Percentiles rank a stretch among this genome's conserved stretches.
Evolutionary conservation across 2,797 vertebrate species (phyloP).

Genomic region (Fistularia tabacaria): DNA sequence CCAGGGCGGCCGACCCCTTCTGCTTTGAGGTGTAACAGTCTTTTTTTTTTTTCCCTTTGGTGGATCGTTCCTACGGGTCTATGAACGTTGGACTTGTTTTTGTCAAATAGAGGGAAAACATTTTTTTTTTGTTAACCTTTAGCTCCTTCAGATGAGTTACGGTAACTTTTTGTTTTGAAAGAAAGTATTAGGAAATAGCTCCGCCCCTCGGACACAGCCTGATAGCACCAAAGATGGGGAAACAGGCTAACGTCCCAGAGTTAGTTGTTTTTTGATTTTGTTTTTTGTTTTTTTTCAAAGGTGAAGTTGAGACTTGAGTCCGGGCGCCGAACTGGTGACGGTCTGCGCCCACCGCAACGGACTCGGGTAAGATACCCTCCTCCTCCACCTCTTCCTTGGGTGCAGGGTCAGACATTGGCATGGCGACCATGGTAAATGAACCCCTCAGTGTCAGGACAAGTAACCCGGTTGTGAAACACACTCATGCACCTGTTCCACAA

Average conservation of each 20-base stretch:
- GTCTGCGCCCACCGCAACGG: too few species aligned
- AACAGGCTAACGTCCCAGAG: slow-evolving; percentile 40
- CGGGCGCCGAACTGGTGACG: too few species aligned
- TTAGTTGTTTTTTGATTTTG: slow-evolving; percentile 17
- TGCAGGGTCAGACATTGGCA: slow-evolving; percentile 41
- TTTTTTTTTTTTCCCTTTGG: slow-evolving; percentile 21
- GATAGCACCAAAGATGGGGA: not conserved
- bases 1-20: slow-evolving; percentile 2
- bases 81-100: slow-evolving; percentile 42
- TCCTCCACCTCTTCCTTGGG: too few species aligned
- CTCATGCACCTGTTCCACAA: slow-evolving; percentile 82
- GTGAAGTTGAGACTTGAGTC: too few species aligned
- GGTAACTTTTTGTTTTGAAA: slow-evolving; percentile 44
- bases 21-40: slow-evolving; percentile 27
- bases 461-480: slow-evolving; percentile 73
- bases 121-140: slow-evolving; percentile 54
- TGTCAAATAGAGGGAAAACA: slow-evolving; percentile 41
- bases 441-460: slow-evolving; percentile 81
- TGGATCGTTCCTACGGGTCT: slow-evolving; percentile 22
- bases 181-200: slow-evolving; percentile 64
- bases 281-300: slow-evolving; percentile 4
- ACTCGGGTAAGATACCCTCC: too few species aligned
- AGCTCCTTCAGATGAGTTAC: slow-evolving; percentile 38
- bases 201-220: too few species aligned
- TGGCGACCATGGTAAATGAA: slow-evolving; percentile 61